Evolutionary conservation across 1,140 invertebrate species (phyloP), one percentile per base, ranked within the genome.

Genomic region (Diprion similis): DNA sequence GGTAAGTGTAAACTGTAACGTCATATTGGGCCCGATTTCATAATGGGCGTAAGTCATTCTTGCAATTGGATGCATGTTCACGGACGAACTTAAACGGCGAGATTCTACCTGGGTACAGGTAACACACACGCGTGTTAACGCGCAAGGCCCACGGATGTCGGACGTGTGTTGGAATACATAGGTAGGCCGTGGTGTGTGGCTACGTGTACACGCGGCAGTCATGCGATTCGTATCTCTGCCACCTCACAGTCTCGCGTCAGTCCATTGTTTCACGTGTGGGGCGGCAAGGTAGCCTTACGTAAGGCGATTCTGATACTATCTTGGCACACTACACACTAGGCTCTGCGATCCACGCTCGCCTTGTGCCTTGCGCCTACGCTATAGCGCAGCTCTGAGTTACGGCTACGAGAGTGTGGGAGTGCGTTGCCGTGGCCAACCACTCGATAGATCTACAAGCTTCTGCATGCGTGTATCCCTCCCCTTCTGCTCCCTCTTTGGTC

Each of bases 261-360:
- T 80, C 80, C 75, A 83, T 84, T 84, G 83, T 83, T 83, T 84
- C 77, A 76, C 78, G 78, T 81, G 83, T 83, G 81, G 24, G 24
- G 78, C 77, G 77, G 82, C 83, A 83, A 84, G 81, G 82, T 84
- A 81, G 82, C 77, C 75, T 86, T 86, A 83, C 81, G 80, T 81
- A 86, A 85, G 76, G 77, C 77, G 71, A 78, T 11, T 11, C 46
- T 8, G 69, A 70, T 70, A 17, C 11, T 70, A 70, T 70, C 69
- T 68, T 59, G 51, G 51, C 51, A 59, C 51, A 59, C 51, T 59
- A 59, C 51, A 59, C 51, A 59, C 51, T 59, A 59, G 51, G 51
- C 51, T 59, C 51, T 59, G n/a, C 51, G 51, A 59, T 59, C 11
- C 51, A 59, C 51, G 51, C n/a, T 59, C 51, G 51, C 51, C 11